Evolutionary conservation across 2,888 invertebrate species (phyloP).

Genomic region (Polymixis lichenea): DNA sequence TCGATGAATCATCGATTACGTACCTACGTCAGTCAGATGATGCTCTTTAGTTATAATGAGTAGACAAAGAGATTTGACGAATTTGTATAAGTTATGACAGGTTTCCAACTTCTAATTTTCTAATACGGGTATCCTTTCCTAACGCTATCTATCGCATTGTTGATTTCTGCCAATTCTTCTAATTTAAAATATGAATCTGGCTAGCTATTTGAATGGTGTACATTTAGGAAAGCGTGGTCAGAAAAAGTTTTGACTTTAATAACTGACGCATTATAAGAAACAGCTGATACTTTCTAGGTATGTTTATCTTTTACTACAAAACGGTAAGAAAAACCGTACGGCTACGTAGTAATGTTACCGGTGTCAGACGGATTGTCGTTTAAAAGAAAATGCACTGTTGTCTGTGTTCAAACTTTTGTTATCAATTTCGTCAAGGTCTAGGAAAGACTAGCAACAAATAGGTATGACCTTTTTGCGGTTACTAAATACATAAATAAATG

Average conservation of each 20-base stretch:
- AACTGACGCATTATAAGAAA: conserved; percentile 19
- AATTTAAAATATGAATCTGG: conserved; percentile 18
- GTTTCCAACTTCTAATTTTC: conserved; percentile 37
- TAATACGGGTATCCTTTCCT: not conserved
- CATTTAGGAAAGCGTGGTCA: not conserved
- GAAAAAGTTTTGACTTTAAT: conserved; percentile 5
- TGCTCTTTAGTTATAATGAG: not conserved
- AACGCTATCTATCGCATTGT: conserved; percentile 1
- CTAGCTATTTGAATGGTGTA: conserved; percentile 6
- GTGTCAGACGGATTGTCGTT: conserved; percentile 8
- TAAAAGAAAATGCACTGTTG: conserved; percentile 30
- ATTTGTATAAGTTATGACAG: conserved; percentile 13
- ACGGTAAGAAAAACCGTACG: conserved; percentile 8
- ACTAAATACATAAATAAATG: conserved; percentile 56
- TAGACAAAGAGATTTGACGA: conserved; percentile 40
- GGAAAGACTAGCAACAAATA: conserved; percentile 50
- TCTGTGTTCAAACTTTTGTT: conserved; percentile 47
- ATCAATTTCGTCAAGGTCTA: conserved; percentile 55
- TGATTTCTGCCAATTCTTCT: conserved; percentile 33
- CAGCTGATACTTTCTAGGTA: conserved; percentile 20
- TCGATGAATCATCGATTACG: conserved; percentile 54
- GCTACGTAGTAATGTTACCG: not conserved
- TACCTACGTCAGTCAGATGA: conserved; percentile 39
- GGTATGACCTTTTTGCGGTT: conserved; percentile 54
- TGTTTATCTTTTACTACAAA: conserved; percentile 21